phyloP scores from a whole-genome alignment of 2,113 vertebrate genomes.

The Rattus rattus region DNA sequence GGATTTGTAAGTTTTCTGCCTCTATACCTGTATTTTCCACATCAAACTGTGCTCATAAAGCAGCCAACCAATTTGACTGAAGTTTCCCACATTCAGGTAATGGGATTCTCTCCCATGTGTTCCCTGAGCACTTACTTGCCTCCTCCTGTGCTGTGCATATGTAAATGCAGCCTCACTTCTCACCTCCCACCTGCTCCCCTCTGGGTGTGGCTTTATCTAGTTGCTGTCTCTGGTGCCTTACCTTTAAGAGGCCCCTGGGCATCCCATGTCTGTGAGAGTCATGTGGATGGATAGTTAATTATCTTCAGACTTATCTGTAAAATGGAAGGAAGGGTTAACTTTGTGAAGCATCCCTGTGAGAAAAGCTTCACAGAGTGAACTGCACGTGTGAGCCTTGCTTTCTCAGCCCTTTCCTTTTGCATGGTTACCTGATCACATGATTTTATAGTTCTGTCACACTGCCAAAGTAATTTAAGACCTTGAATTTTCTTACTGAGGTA shows the following conservation, averaged over 20 bases:
- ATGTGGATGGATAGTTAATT: not conserved
- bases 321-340: not conserved
- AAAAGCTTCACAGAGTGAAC: not conserved
- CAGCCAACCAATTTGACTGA: not conserved
- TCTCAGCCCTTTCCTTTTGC: not conserved
- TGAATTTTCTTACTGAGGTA: not conserved
- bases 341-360: too few species aligned
- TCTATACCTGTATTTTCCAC: not conserved
- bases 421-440: not conserved
- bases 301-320: not conserved
- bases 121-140: not conserved
- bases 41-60: not conserved
- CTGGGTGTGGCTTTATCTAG: not conserved
- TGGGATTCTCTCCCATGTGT: accelerated
- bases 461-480: not conserved
- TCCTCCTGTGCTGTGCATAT: not conserved
- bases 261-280: not conserved
- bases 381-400: accelerated
- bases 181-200: not conserved
- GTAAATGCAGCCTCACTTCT: not conserved
- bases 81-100: not conserved
- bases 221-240: not conserved
- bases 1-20: not conserved
- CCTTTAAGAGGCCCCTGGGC: not conserved
- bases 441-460: not conserved